Percentiles rank a stretch among this genome's conserved stretches.
Evolutionary conservation across 2,888 invertebrate species (phyloP).

Genomic region (Acrobasis consociella): DNA sequence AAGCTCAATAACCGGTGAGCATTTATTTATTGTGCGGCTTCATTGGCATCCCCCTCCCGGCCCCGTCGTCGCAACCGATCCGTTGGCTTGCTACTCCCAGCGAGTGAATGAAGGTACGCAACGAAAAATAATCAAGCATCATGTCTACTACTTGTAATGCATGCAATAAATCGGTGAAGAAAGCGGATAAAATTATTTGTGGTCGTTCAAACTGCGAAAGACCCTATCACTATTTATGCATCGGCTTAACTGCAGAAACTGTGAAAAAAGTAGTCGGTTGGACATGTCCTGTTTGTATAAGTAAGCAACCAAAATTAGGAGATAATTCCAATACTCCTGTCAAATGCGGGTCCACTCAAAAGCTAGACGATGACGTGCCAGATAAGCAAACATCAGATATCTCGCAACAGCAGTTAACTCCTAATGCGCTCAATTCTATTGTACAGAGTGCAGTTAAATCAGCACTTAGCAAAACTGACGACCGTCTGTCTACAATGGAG

Average conservation of each 20-base stretch:
- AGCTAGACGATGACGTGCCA: no score
- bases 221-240: background rate
- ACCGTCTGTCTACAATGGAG: no score
- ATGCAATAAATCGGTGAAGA: constrained; percentile 1
- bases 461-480: no score
- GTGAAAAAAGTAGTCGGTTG: background rate
- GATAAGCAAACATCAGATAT: no score
- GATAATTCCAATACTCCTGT: no score
- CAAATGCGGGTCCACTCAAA: no score
- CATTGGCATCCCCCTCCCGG: background rate
- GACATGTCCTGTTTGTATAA: no score
- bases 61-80: background rate
- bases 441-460: no score
- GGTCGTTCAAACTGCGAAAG: background rate
- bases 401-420: no score
- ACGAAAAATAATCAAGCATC: background rate
- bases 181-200: background rate
- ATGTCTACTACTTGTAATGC: constrained; percentile 1
- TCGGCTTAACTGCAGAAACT: background rate
- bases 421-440: no score
- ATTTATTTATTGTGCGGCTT: background rate
- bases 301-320: constrained; percentile 3
- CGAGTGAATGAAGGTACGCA: background rate
- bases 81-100: background rate
- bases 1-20: background rate